These are phyloP conservation scores for Scomberomorus guttatus DNA, from an alignment of 2,797 vertebrate species.

Conservation along the genomic window DNA sequence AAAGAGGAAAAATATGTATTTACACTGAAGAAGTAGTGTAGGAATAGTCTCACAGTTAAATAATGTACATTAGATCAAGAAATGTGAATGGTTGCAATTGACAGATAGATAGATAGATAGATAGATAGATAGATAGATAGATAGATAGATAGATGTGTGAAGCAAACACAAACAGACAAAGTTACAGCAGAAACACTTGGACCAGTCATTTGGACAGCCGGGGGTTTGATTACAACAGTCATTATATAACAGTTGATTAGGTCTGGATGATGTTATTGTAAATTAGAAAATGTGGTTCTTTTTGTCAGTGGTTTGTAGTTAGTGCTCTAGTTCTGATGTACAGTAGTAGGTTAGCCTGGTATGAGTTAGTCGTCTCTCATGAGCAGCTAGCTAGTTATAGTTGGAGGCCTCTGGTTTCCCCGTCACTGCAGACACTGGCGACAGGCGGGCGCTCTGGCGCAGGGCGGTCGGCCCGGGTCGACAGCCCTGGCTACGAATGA, in stretches of 20 bases:
- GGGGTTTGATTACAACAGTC: slow-evolving; percentile 72
- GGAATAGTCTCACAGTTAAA: slow-evolving; percentile 4
- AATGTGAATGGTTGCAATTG: slow-evolving; percentile 1
- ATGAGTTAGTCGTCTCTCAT: slow-evolving; percentile 77
- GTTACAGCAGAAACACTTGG: slow-evolving; percentile 55
- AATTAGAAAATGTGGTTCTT: slow-evolving; percentile 64
- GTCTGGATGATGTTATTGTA: slow-evolving; percentile 70
- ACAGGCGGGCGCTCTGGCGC: slow-evolving; percentile 45
- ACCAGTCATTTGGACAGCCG: slow-evolving; percentile 86
- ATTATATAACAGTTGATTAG: slow-evolving; percentile 68
- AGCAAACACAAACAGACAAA: slow-evolving; percentile 43
- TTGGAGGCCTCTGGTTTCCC: slow-evolving; percentile 51
- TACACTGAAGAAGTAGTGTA: not conserved
- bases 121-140: slow-evolving; percentile 45
- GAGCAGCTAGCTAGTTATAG: slow-evolving; percentile 57
- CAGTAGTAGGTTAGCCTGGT: slow-evolving; percentile 79
- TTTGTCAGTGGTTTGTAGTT: slow-evolving; percentile 70
- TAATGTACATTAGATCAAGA: slow-evolving; percentile 9
- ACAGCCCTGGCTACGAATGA: slow-evolving; percentile 35
- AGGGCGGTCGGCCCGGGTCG: slow-evolving; percentile 23
- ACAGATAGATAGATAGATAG: slow-evolving; percentile 31
- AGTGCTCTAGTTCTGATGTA: slow-evolving; percentile 85
- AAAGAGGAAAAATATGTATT: slow-evolving; percentile 12
- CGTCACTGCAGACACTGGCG: slow-evolving; percentile 40
- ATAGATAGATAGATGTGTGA: slow-evolving; percentile 26